phyloP scores from a whole-genome alignment of 2,797 vertebrate genomes.

The Momotus momota region DNA sequence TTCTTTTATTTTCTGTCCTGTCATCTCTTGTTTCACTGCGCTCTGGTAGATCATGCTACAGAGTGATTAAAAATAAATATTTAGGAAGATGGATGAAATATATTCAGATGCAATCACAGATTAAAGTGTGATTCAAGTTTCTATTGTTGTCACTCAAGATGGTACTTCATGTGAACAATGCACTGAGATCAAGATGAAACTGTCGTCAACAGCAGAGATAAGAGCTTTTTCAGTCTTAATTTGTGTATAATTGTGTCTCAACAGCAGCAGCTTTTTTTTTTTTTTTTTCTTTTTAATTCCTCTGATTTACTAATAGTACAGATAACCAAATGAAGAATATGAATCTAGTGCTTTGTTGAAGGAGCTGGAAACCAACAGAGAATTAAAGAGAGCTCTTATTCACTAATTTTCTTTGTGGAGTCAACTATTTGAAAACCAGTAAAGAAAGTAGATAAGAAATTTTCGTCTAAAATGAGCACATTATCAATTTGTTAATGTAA shows the following conservation, averaged over 20 bases:
- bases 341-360: not conserved
- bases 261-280: not conserved
- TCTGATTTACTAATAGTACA: not conserved
- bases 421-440: not conserved
- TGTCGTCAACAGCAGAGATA: conserved; percentile 3
- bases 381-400: not conserved
- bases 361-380: not conserved
- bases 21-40: not conserved
- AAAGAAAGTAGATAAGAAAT: not conserved
- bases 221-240: conserved; percentile 37
- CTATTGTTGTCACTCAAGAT: conserved; percentile 29
- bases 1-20: not conserved
- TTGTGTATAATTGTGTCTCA: conserved; percentile 12
- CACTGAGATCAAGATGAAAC: not conserved
- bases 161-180: conserved; percentile 9
- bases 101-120: conserved; percentile 33
- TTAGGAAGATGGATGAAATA: not conserved
- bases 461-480: not conserved
- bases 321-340: not conserved
- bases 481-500: not conserved
- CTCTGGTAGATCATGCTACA: not conserved
- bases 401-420: not conserved
- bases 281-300: not conserved
- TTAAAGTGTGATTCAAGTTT: conserved; percentile 42
- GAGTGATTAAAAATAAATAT: conserved; percentile 37